Base-by-base conservation (phyloP, 2,113 vertebrate species). In the Elanoides forficatus region DNA sequence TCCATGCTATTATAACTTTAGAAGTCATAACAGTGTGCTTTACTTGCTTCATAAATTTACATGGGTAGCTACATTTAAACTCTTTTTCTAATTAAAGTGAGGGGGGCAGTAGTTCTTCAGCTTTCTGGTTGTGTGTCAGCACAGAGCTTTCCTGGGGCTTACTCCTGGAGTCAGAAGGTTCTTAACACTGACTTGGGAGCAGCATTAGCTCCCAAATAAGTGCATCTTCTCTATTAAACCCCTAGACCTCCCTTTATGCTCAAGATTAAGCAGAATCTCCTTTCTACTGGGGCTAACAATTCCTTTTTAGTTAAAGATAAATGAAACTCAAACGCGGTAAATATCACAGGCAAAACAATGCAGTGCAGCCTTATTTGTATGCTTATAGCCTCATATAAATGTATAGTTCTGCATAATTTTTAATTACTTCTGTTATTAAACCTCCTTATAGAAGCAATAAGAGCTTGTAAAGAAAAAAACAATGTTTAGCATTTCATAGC, bases 381-480 rank as follows among this genome's bases (percentile, higher is more conserved):
- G 47, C 66, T 93, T 93, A 86, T 94, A 83, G 14, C 38, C 50
- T 81, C 50, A 74, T 72, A 85, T 34, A 93, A 76, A 82, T 67
- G 25, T 83, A 58, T 66, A 63, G 10, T 32, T 82, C 59, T 78
- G n/a, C 18, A 34, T 22, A 73, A 23, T 52, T 88, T 91, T 88
- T 92, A 92, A 94, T 83, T 78, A 86, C 34, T 82, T 94, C 14
- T 94, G 50, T 53, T 92, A 70, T 53, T 94, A 76, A 83, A n/a
- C 9, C 12, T 88, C 25, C 6, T 76, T 53, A 58, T 42, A 48
- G 45, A 86, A 90, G 27, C n/a, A 92, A 34, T 59, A 48, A 11
- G 8, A 34, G 10, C 42, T 79, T 87, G 38, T 56, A 22, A 79
- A 82, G 38, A 48, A 85, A 68, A 20, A 11, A 5, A 1, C 9